Conservation (phyloP, 2,113 vertebrate genomes). For the Henicopernis longicauda region DNA sequence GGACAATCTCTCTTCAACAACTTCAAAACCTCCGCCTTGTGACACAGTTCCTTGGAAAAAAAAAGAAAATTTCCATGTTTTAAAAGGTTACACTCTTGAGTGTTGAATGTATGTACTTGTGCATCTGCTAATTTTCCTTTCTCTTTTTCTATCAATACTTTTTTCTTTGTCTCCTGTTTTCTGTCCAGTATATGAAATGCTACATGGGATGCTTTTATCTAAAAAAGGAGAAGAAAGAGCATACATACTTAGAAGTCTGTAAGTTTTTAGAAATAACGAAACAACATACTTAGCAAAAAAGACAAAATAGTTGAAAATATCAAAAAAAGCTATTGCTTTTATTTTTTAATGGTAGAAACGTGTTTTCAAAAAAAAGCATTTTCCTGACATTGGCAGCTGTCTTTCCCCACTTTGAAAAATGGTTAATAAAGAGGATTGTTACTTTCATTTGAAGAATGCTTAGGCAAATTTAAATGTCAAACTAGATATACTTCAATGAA, state of each 20-base stretch:
- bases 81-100: not conserved
- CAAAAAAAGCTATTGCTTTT: not conserved
- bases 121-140: not conserved
- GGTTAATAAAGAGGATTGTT: not conserved
- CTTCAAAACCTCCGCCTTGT: not conserved
- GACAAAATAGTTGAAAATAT: not conserved
- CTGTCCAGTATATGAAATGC: not conserved
- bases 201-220: not conserved
- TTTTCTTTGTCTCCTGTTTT: not conserved
- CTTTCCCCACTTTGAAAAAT: not conserved
- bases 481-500: not conserved
- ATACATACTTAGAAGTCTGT: not conserved
- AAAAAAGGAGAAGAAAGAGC: not conserved
- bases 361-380: not conserved
- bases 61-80: not conserved
- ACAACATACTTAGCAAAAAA: not conserved
- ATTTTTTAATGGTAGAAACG: not conserved
- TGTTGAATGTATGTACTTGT: not conserved
- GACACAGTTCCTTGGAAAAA: not conserved
- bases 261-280: not conserved
- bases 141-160: not conserved
- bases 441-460: not conserved
- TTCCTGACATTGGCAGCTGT: not conserved
- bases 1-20: not conserved
- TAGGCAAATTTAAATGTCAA: not conserved